Conservation (phyloP, 2,888 invertebrate species). For the Vandiemenella viatica region DNA sequence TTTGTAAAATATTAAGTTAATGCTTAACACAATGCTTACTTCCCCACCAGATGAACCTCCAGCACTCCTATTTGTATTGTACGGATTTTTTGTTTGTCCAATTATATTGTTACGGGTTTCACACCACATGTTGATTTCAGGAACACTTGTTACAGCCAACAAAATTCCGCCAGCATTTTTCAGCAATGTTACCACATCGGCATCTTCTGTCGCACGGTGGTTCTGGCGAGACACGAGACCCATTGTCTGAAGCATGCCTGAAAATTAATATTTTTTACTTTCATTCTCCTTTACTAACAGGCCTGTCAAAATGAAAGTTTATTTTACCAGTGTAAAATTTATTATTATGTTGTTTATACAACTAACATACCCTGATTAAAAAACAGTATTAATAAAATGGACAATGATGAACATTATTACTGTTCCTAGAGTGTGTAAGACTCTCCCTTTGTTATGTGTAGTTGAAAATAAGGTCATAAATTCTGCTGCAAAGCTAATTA, state of each 20-base stretch:
- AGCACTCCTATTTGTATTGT: constrained; percentile 65
- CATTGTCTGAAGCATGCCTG: constrained; percentile 43
- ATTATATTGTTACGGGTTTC: constrained; percentile 79
- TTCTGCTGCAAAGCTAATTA: too few species aligned
- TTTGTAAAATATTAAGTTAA: too few species aligned
- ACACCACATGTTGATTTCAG: constrained; percentile 85
- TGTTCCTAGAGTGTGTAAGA: too few species aligned
- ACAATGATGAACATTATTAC: too few species aligned
- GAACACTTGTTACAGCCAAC: constrained; percentile 80
- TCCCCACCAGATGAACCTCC: constrained; percentile 93
- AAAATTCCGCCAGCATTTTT: constrained; percentile 73
- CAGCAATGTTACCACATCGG: constrained; percentile 56
- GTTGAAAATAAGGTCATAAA: too few species aligned
- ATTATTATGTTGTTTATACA: too few species aligned
- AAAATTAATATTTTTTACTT: constrained; percentile 3
- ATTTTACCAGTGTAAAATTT: too few species aligned
- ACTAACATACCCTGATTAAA: too few species aligned
- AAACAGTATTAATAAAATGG: too few species aligned
- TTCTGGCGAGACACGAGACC: constrained; percentile 46
- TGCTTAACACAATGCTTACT: constrained; percentile 31
- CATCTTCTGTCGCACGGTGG: constrained; percentile 52
- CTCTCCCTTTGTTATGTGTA: too few species aligned
- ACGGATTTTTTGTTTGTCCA: constrained; percentile 84
- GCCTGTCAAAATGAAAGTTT: too few species aligned
- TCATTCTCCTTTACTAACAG: too few species aligned